Conservation (phyloP, 2,113 vertebrate genomes). For the Ailurus styani region DNA sequence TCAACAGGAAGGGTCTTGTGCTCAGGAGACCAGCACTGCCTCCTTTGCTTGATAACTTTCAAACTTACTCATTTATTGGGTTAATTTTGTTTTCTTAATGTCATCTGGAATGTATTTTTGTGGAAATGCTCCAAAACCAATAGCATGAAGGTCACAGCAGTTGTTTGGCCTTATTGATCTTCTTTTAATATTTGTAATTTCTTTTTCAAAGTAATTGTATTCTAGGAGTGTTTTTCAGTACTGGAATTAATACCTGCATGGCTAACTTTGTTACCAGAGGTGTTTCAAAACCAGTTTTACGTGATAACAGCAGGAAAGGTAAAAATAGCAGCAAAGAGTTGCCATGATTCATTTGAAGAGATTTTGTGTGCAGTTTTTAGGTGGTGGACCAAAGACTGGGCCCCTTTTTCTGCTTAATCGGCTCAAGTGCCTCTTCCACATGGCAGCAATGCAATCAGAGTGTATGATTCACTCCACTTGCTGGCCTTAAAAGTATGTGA, state of each 20-base stretch:
- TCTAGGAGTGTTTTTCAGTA: neutral
- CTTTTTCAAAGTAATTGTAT: neutral
- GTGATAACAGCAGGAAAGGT: neutral
- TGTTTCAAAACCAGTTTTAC: neutral
- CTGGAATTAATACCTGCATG: neutral
- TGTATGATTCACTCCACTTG: neutral
- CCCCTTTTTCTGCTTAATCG: neutral
- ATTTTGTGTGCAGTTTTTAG: neutral
- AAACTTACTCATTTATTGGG: neutral
- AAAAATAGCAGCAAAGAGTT: neutral
- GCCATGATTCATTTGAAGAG: neutral
- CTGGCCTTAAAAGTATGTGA: neutral
- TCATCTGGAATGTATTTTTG: neutral
- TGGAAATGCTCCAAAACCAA: neutral
- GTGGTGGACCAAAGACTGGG: neutral
- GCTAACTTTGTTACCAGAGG: neutral
- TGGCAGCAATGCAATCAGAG: neutral
- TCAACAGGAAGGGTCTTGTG: neutral
- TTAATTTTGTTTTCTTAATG: neutral
- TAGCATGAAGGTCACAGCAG: neutral
- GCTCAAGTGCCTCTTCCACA: neutral
- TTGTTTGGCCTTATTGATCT: neutral
- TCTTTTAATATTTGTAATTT: neutral
- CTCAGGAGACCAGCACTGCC: accelerated
- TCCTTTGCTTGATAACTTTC: neutral